Evolutionary conservation across 2,113 vertebrate species (phyloP).

Genomic region (Gallinago paraguaiae): DNA sequence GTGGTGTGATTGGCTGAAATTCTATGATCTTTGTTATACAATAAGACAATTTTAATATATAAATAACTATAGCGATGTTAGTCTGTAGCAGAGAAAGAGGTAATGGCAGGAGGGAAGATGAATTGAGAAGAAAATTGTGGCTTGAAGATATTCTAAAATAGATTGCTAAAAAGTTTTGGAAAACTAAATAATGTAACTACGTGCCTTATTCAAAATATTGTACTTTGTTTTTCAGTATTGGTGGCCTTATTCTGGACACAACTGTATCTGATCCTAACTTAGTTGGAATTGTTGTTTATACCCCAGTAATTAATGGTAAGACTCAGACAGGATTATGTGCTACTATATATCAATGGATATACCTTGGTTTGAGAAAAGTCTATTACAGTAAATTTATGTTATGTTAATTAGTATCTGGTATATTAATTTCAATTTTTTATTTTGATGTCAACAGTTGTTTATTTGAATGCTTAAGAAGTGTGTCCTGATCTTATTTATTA

Average conservation of each 20-base stretch:
- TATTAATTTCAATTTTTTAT: not conserved
- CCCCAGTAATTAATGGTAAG: conserved; percentile 97
- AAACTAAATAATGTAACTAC: not conserved
- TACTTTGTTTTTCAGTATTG: conserved; percentile 85
- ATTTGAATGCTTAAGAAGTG: not conserved
- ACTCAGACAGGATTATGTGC: not conserved
- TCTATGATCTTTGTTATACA: not conserved
- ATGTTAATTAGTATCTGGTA: not conserved
- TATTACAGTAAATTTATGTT: not conserved
- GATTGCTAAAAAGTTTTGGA: not conserved
- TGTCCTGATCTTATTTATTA: not conserved
- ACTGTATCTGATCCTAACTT: conserved; percentile 95
- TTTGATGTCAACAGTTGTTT: conserved; percentile 2
- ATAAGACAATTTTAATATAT: not conserved
- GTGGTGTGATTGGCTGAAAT: not conserved
- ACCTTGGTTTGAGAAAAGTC: not conserved
- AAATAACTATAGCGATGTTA: not conserved
- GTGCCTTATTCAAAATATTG: not conserved
- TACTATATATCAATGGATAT: not conserved
- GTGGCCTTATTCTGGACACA: conserved; percentile 97
- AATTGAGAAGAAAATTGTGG: not conserved
- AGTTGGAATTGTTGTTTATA: conserved; percentile 96
- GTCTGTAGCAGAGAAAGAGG: not conserved
- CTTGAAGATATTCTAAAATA: not conserved
- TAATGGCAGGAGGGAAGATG: not conserved